These are phyloP conservation scores for Phataginus tricuspis DNA, from an alignment of 2,797 vertebrate genomes.

Conservation along the genomic window DNA sequence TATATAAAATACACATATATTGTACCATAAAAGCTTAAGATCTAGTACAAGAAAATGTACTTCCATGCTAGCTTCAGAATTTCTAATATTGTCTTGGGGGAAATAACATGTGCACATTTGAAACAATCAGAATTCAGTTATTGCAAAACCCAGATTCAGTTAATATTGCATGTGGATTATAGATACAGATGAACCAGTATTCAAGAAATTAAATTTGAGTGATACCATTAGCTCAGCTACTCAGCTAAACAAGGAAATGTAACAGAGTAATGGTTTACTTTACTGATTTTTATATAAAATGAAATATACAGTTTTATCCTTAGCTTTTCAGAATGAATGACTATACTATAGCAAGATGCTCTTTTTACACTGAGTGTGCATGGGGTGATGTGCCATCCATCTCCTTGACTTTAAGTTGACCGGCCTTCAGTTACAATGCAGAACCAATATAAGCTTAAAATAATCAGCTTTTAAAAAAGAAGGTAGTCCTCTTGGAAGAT, in stretches of 20 bases:
- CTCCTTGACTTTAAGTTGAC: not conserved
- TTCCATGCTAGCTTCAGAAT: conserved; percentile 79
- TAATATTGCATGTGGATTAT: conserved; percentile 66
- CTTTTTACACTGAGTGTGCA: not conserved
- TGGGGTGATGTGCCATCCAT: too few relatives aligned
- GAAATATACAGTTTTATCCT: conserved; percentile 10
- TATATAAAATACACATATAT: conserved; percentile 76
- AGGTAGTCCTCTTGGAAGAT: not conserved
- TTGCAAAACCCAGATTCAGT: not conserved
- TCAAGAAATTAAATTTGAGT: not conserved
- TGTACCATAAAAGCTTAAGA: conserved; percentile 85
- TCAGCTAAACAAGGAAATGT: not conserved
- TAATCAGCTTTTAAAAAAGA: not conserved
- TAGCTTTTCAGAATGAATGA: not conserved
- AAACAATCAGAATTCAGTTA: conserved; percentile 66
- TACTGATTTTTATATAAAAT: not conserved
- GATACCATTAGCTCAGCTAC: not conserved
- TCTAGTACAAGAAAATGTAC: conserved; percentile 79
- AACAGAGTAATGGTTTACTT: not conserved
- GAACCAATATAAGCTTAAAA: not conserved
- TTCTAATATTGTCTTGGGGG: conserved; percentile 79
- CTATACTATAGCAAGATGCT: not conserved
- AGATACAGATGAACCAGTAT: not conserved
- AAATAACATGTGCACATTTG: conserved; percentile 70
- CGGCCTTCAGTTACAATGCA: not conserved